These are phyloP conservation scores for Amblyjoppa proteus DNA, from an alignment of 2,888 invertebrate species.

Conservation along the genomic window DNA sequence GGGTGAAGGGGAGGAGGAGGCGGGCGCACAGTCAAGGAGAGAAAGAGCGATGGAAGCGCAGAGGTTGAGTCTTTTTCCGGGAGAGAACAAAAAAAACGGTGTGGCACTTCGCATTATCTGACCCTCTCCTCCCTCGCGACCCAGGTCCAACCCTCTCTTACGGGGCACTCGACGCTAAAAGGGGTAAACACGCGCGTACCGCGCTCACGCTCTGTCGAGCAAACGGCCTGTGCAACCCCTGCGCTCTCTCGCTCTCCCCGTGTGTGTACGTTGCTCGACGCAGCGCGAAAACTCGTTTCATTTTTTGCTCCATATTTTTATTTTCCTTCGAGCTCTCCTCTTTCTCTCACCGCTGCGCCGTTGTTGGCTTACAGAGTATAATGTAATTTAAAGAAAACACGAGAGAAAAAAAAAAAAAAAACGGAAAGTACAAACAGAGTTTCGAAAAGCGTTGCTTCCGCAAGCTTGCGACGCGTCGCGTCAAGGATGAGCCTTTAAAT, in stretches of 20 bases:
- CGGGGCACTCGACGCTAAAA: slow-evolving; percentile 75
- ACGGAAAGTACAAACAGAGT: neutral
- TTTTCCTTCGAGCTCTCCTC: slow-evolving; percentile 17
- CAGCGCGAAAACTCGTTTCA: slow-evolving; percentile 44
- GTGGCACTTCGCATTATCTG: slow-evolving; percentile 73
- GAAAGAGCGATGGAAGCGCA: slow-evolving; percentile 46
- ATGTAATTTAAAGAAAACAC: neutral
- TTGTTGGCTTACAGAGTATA: slow-evolving; percentile 10
- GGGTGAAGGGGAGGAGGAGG: neutral
- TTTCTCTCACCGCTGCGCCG: neutral
- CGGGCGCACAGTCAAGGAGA: slow-evolving; percentile 5
- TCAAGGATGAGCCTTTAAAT: neutral
- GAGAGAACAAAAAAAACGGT: slow-evolving; percentile 40
- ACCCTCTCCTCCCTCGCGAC: slow-evolving; percentile 40
- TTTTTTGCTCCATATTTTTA: slow-evolving; percentile 48
- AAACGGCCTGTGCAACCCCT: slow-evolving; percentile 48
- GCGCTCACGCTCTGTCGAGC: slow-evolving; percentile 53
- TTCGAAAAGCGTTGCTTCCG: neutral
- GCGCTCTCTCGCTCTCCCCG: slow-evolving; percentile 20
- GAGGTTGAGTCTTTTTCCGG: slow-evolving; percentile 54
- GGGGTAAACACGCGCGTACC: slow-evolving; percentile 75
- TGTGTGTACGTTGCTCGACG: slow-evolving; percentile 49
- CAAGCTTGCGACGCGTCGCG: neutral
- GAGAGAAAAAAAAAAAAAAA: neutral
- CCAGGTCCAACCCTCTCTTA: slow-evolving; percentile 42